Evolutionary conservation across 2,888 invertebrate genomes (phyloP).

Genomic region (Acleris laterana): DNA sequence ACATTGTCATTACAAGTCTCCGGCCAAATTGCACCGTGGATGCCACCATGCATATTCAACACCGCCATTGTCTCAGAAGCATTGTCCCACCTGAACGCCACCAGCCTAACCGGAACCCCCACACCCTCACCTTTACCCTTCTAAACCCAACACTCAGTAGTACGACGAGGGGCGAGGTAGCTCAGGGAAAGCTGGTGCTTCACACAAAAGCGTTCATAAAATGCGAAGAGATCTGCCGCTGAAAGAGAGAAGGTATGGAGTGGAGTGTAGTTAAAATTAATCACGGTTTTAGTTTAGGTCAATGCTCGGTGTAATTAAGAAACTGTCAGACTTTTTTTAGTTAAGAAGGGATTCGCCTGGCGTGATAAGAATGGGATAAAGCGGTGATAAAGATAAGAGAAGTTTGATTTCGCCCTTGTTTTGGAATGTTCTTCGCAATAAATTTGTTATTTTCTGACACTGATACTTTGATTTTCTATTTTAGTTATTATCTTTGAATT

Average conservation of each 20-base stretch:
- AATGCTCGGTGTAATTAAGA: constrained; percentile 31
- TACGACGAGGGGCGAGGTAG: constrained; percentile 39
- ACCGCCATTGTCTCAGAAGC: constrained; percentile 71
- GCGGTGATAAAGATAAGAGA: no score
- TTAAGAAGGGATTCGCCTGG: not conserved
- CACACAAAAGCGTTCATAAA: constrained; percentile 71
- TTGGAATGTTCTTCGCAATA: no score
- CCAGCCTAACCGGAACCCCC: constrained; percentile 53
- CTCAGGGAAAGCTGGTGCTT: constrained; percentile 46
- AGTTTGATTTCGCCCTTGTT: no score
- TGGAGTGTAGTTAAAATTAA: constrained; percentile 51
- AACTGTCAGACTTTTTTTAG: constrained; percentile 3
- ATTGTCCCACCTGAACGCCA: constrained; percentile 63
- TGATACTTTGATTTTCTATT: no score
- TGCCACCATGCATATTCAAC: constrained; percentile 80
- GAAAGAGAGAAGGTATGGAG: constrained; percentile 55
- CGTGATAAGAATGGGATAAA: not conserved
- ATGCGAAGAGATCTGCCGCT: constrained; percentile 62
- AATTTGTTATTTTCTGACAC: no score
- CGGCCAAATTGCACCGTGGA: constrained; percentile 75
- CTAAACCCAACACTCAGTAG: not conserved
- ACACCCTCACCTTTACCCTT: constrained; percentile 21
- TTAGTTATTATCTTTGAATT: no score
- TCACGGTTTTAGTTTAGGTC: constrained; percentile 33
- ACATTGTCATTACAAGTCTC: constrained; percentile 79